Base-by-base conservation (phyloP, 2,888 invertebrate species). In the Ephialtes manifestator region DNA sequence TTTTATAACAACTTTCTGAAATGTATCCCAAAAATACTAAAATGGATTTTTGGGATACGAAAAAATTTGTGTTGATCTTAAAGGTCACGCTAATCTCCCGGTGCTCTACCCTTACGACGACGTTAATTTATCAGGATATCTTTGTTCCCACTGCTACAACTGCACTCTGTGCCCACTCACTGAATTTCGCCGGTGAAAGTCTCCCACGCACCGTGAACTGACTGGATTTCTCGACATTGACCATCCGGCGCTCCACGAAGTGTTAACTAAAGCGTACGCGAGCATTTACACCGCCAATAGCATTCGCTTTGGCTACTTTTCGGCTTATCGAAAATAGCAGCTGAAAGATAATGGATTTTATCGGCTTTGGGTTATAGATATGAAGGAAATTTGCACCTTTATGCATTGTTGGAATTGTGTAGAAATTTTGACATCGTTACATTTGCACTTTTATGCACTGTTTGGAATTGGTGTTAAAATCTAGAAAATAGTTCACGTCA, bases 111-210 rank as follows among this genome's bases (percentile, higher is more conserved):
- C 74, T 81, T 81, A 74, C 80, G 67, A 74, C 80, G 80, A 74
- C 74, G 74, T 68, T 81, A 81, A 81, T 81, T 81, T 67, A 74
- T 81, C 74, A 58, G 74, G 80, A 74, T 81, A 81, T 81, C 80
- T 81, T 67, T 81, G 74, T 74, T 81, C 53, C 53, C 35, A 74
- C 71, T 55, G 67, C 15, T 43, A 18, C 35, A 4, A 20, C 24
- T 24, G 74, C 65, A 2, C 31, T 48, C 53, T 46, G 7, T 18
- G 28, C 4, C 48, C 31, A 31, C 51, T 28, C 46, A 13, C 20
- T 20, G 31, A 67, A 81, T 67, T 68, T 53, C 60, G 58, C 65
- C n/a, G 28, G 24, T 46, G 55, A 81, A 67, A 67, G 74, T 74
- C 67, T 18, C 65, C 46, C 72, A 35, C 43, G 72, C 39, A 51